Percentiles rank a stretch among this genome's conserved stretches.
Conservation (phyloP, 2,888 invertebrate species). For the Zaprionus obscuricornis region DNA sequence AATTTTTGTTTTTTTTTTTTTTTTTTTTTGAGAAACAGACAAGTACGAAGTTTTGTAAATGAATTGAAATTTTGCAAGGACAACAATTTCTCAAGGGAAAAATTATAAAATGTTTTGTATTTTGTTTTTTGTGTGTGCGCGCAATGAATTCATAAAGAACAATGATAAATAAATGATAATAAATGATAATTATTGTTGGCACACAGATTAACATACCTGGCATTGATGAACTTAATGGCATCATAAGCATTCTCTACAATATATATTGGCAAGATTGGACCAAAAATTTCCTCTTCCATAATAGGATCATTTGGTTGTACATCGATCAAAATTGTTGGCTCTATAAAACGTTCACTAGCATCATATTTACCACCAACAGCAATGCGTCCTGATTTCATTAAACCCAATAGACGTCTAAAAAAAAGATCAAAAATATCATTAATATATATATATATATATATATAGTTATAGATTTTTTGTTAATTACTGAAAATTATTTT, state of each 20-base stretch:
- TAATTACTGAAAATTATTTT: slow-evolving; percentile 91
- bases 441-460: neutral
- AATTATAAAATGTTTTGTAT: no score
- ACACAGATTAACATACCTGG: slow-evolving; percentile 85
- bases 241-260: slow-evolving; percentile 93
- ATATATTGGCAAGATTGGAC: slow-evolving; percentile 96
- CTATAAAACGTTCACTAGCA: slow-evolving; percentile 90
- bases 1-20: no score
- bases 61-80: no score
- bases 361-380: slow-evolving; percentile 92
- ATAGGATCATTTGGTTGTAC: slow-evolving; percentile 89
- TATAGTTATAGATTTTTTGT: neutral
- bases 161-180: neutral
- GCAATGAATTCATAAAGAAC: no score
- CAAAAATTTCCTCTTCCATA: slow-evolving; percentile 97
- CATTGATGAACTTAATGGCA: slow-evolving; percentile 95
- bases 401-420: slow-evolving; percentile 88
- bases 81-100: no score
- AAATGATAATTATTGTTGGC: no score
- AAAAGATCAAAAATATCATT: neutral
- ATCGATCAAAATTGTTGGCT: slow-evolving; percentile 92
- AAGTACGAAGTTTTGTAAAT: no score
- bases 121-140: no score
- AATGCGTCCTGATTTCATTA: slow-evolving; percentile 89
- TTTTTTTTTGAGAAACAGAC: no score